Evolutionary conservation across 2,113 vertebrate species (phyloP).

Genomic region (Mesembrinibis cayennensis): DNA sequence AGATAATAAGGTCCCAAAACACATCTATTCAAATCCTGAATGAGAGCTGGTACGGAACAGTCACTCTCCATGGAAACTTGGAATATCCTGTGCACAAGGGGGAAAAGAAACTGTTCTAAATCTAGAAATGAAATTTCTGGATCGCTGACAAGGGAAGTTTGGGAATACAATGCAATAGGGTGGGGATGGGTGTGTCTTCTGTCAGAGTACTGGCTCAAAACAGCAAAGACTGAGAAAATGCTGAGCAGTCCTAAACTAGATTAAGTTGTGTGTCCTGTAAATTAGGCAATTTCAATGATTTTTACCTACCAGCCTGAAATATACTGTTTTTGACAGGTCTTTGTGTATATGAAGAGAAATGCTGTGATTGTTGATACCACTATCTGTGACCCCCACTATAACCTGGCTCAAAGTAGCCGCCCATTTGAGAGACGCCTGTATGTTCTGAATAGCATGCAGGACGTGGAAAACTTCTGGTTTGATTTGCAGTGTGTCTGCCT

Average conservation of each 20-base stretch:
- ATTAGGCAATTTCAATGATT: neutral
- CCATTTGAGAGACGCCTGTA: slow-evolving; percentile 86
- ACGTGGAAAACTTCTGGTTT: slow-evolving; percentile 95
- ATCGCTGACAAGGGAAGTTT: neutral
- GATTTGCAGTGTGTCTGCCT: slow-evolving; percentile 96
- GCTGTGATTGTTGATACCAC: slow-evolving; percentile 90
- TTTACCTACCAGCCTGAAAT: neutral
- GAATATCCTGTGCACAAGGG: neutral
- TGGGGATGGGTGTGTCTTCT: neutral
- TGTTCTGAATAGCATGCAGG: slow-evolving; percentile 77
- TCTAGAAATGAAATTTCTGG: neutral
- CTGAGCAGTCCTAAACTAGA: neutral
- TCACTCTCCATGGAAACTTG: neutral
- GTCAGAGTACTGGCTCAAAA: neutral
- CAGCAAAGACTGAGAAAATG: neutral
- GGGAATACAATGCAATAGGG: neutral
- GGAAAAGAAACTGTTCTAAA: neutral
- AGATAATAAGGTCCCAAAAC: neutral
- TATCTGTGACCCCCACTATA: slow-evolving; percentile 91
- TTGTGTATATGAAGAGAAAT: slow-evolving; percentile 85
- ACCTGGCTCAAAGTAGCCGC: slow-evolving; percentile 82
- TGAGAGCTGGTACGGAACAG: neutral
- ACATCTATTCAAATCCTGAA: neutral
- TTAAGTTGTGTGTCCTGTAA: neutral
- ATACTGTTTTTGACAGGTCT: slow-evolving; percentile 75